These are phyloP conservation scores for Ispidina lecontei DNA, from an alignment of 2,797 vertebrate species.

Conservation along the genomic window DNA sequence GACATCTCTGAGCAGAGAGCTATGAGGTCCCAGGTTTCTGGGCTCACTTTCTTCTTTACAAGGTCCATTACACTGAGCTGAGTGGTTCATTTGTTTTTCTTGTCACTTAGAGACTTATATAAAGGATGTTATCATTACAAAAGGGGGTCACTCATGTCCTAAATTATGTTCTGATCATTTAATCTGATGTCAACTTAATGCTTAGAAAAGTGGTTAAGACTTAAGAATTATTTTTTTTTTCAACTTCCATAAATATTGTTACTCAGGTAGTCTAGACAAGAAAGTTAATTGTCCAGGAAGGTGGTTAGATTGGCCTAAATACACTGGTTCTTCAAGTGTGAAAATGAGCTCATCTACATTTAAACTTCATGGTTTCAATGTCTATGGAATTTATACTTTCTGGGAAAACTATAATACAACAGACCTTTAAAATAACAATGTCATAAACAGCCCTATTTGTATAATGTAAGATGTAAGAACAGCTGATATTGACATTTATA, in stretches of 20 bases:
- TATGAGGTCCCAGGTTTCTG: not conserved
- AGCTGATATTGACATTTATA: not conserved
- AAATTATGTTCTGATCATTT: conserved; percentile 6
- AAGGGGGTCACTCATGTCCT: not conserved
- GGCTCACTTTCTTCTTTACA: not conserved
- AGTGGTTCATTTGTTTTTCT: conserved; percentile 22
- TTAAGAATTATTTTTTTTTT: not conserved
- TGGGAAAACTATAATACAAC: not conserved
- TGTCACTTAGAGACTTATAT: not conserved
- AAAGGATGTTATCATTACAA: not conserved
- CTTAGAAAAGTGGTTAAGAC: not conserved
- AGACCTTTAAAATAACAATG: not conserved
- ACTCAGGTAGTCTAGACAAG: not conserved
- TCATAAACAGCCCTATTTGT: not conserved
- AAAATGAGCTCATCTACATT: not conserved
- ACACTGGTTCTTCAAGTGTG: not conserved
- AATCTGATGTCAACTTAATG: not conserved
- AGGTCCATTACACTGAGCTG: not conserved
- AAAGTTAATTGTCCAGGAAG: conserved; percentile 24
- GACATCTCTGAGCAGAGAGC: not conserved
- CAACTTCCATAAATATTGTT: not conserved
- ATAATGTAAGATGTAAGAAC: not conserved
- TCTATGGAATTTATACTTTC: not conserved
- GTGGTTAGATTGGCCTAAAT: conserved; percentile 22
- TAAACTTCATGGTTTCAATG: not conserved